phyloP scores from a whole-genome alignment of 2,888 invertebrate species.

The Lissocephala sabroskyi region DNA sequence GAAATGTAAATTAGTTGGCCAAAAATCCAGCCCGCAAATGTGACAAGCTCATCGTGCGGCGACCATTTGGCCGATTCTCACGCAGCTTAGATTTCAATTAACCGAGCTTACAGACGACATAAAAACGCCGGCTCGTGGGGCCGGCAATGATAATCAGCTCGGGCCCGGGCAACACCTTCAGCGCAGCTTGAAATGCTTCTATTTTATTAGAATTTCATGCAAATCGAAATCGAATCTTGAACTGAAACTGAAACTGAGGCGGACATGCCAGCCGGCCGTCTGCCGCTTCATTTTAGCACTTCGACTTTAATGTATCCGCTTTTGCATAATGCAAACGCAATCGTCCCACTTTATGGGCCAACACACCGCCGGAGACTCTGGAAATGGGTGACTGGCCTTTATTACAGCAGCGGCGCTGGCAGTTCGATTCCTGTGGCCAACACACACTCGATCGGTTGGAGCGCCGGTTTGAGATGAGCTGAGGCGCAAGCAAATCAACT shows the following conservation, averaged over 20 bases:
- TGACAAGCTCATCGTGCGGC: not conserved
- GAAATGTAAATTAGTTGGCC: constrained; percentile 38
- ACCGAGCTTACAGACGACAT: no score
- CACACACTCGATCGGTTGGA: constrained; percentile 14
- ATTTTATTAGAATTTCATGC: constrained; percentile 58
- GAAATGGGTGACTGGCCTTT: no score
- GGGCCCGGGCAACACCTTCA: constrained; percentile 31
- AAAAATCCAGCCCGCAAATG: constrained; percentile 7
- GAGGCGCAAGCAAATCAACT: constrained; percentile 42
- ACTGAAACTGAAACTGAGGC: constrained; percentile 3
- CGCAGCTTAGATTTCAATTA: no score
- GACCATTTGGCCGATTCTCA: not conserved
- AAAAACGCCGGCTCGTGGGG: no score
- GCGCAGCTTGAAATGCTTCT: constrained; percentile 28
- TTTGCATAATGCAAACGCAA: constrained; percentile 35
- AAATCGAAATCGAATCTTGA: constrained; percentile 24
- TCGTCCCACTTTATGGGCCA: not conserved
- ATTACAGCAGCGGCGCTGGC: constrained; percentile 9
- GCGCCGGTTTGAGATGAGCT: constrained; percentile 53
- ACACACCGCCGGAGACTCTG: no score
- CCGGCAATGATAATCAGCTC: no score
- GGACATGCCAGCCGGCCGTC: constrained; percentile 26
- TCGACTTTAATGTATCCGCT: constrained; percentile 37
- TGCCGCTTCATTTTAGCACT: no score
- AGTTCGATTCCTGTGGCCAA: constrained; percentile 30